Evolutionary conservation across 2,888 invertebrate species (phyloP).

Genomic region (Escarpia spicata): DNA sequence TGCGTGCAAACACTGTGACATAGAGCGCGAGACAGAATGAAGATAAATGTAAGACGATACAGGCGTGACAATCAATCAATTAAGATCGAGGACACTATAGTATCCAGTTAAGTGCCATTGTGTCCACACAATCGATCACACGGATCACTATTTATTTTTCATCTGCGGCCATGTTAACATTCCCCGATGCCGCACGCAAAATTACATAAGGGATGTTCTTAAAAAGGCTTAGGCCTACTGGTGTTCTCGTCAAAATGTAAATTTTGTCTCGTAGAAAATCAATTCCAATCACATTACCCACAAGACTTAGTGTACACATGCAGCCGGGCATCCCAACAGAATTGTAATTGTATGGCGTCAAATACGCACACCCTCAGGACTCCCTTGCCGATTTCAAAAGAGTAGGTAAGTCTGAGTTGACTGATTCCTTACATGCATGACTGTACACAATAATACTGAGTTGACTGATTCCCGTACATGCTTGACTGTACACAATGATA

Average conservation of each 20-base stretch:
- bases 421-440: too few relatives aligned
- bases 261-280: background rate
- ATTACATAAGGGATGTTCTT: conserved; percentile 13
- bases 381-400: background rate
- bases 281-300: conserved; percentile 16
- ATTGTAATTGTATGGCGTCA: background rate
- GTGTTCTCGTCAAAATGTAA: conserved; percentile 5
- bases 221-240: background rate
- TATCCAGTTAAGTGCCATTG: background rate
- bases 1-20: background rate
- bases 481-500: too few relatives aligned
- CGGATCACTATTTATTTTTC: conserved; percentile 7
- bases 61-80: background rate
- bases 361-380: background rate
- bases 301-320: background rate
- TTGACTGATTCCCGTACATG: too few relatives aligned
- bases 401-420: background rate
- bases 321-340: background rate
- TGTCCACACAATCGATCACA: too few relatives aligned
- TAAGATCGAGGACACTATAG: background rate
- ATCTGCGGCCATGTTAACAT: background rate
- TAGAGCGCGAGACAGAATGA: background rate
- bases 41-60: background rate
- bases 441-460: too few relatives aligned
- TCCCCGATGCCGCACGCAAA: background rate